Percentiles rank a stretch among this genome's conserved stretches.
Evolutionary conservation across 2,888 invertebrate species (phyloP).

Genomic region (Ephialtes manifestator): DNA sequence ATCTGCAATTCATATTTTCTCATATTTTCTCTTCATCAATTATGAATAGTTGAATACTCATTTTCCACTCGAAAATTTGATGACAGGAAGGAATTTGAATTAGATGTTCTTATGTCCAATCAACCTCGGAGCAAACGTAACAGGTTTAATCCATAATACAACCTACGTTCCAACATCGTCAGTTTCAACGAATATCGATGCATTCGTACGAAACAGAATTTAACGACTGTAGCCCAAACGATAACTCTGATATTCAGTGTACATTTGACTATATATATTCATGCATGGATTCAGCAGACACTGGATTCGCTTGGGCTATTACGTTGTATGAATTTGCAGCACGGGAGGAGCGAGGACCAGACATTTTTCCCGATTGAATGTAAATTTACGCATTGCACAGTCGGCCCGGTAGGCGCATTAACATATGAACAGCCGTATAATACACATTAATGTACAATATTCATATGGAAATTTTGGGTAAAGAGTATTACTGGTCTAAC

Average conservation of each 20-base stretch:
- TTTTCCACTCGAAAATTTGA: too few species aligned
- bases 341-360: conserved; percentile 30
- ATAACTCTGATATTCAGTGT: conserved; percentile 13
- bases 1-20: too few species aligned
- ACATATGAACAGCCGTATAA: conserved; percentile 82
- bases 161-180: too few species aligned
- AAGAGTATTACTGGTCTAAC: conserved; percentile 82
- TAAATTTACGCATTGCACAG: conserved; percentile 73
- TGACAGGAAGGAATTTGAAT: too few species aligned
- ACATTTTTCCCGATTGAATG: conserved; percentile 66
- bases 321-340: conserved; percentile 21
- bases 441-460: conserved; percentile 81
- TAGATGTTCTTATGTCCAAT: too few species aligned
- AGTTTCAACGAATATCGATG: too few species aligned
- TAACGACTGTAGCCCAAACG: background rate
- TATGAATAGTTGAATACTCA: too few species aligned
- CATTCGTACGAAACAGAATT: conserved; percentile 27
- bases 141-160: too few species aligned
- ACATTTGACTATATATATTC: background rate
- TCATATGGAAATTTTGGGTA: conserved; percentile 80
- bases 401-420: conserved; percentile 72
- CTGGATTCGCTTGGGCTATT: conserved; percentile 42
- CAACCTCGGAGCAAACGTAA: too few species aligned
- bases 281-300: conserved; percentile 29
- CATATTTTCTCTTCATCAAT: too few species aligned